Evolutionary conservation across 2,113 vertebrate genomes (phyloP), one percentile per base, ranked within the genome.

Genomic region (Leucoraja erinaceus): DNA sequence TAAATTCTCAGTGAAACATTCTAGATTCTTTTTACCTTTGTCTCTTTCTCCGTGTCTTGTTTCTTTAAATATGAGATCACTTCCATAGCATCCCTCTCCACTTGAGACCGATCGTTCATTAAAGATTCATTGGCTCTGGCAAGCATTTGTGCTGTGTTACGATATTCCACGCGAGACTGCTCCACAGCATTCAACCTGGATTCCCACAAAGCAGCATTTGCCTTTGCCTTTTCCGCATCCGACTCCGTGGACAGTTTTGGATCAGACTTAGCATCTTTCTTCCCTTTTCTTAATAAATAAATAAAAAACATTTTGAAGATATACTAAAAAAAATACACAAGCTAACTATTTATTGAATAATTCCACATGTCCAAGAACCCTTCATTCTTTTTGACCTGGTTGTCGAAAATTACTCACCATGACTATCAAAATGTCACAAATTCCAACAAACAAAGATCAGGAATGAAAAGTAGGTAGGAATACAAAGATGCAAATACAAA

Each of bases 131-230:
- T 97, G 81, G 93, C 94, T 72, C 94, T 94, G 25, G 96, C 96
- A 92, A 97, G 93, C 93, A 93, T 95, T 4, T 94, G 94, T 3
- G 95, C 95, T 0, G 95, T 93, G 83, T 97, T 95, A 0, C 95
- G 95, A 93, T 96, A 96, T 38, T 97, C 95, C 11, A 93, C 93
- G 12, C 96, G 96, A 0, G 96, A 97, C 93, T 94, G 94, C 77
- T 97, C 97, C 0, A 96, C 95, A 93, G 96, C 93, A 93, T 97
- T 95, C 93, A 97, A 92, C 94, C 96, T 95, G 56, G 96, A 93
- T 94, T 98, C 97, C 97, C 97, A 97, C 0, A 97, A 95, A 66
- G 96, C 94, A 0, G 96, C 95, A 79, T 94, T 97, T 14, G 95
- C 96, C 88, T 96, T 96, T 7, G 96, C 96, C 94, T 95, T 96